Evolutionary conservation across 2,888 invertebrate species (phyloP), one percentile per base, ranked within the genome.

Genomic region (Catocala nupta): DNA sequence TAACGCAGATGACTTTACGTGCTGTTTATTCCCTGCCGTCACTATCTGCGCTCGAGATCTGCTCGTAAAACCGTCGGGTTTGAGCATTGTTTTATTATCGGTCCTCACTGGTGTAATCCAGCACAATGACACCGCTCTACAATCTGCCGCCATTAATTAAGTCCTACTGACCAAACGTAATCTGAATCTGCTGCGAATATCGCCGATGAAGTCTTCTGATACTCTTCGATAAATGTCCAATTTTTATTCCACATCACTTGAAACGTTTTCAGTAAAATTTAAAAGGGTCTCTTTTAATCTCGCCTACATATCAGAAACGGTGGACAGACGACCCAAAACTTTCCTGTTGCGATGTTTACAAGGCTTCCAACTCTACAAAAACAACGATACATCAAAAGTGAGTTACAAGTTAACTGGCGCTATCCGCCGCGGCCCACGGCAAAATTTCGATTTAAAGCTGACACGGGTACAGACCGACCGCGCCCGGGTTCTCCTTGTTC

Each of bases 351-450:
- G 78, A 88, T 90, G 88, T 90, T 92, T 89, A 90, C 86, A 90
- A 86, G 86, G 85, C 82, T 81, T 83, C 81, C 76, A 86, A 91
- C 86, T 90, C 83, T 82, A 85, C 86, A 90, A 90, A 91, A 93
- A 92, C 90, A 91, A 86, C 90, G 86, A 91, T 92, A 92, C 86
- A 92, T 92, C 92, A 92, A 91, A 92, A 93, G 90, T 89, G 87
- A 91, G 88, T 91, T 90, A 88, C 86, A 89, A 91, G 89, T 90
- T 88, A 89, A 91, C 89, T 85, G 87, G 81, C 81, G 84, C 81
- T 85, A 85, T 85, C 86, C 85, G 84, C 78, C 79, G 73, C 79
- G 81, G 79, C 83, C 81, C 81, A 81, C 77, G 84, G 81, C 80
- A 65, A 85, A 87, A 90, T 89, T 90, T 88, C 84, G 85, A 86